Evolutionary conservation across 2,888 invertebrate genomes (phyloP), one percentile per base, ranked within the genome.

Genomic region (Thysanoteuthis rhombus): DNA sequence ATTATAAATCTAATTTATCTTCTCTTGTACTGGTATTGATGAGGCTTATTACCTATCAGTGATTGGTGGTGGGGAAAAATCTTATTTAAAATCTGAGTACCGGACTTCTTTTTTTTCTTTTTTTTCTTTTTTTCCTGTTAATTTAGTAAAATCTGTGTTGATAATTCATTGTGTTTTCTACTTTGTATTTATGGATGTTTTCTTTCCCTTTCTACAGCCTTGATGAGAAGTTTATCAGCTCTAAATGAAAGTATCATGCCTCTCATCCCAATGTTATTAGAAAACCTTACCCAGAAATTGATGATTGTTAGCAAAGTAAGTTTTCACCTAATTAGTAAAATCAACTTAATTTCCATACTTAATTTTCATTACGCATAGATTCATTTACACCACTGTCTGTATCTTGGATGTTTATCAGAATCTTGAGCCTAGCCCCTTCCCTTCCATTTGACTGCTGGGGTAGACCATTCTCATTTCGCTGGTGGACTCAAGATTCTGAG

Each of bases 211-310:
- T 95, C 97, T 97, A 5, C 97, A 98, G 99, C 99, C 4, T 98
- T 99, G n/a, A 99, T 99, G 98, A 98, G 99, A 94, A 98, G 98
- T 93, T 98, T 99, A 96, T 98, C 98, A 0, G 98, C 98, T 39
- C 97, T 99, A 36, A 98, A 99, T 97, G 98, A 98, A 58, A 97
- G 97, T 22, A 98, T 98, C 36, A 97, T 99, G 95, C 98, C 98
- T 32, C 98, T 98, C 97, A 97, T 99, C 96, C 98, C 98, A 45
- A 98, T 98, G n/a, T 98, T 99, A 5, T 97, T 99, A 94, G 98
- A 98, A 0, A 98, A 98, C 96, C 97, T 99, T 39, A 99, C 99
- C 0, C 98, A 98, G 95, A 98, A 99, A 97, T 97, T 99, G 91
- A 97, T 98, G 10, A 97, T 98, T 75, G 99, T 99, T 47, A 98